Evolutionary conservation across 2,113 vertebrate species (phyloP).

Genomic region (Ardeotis arabs): DNA sequence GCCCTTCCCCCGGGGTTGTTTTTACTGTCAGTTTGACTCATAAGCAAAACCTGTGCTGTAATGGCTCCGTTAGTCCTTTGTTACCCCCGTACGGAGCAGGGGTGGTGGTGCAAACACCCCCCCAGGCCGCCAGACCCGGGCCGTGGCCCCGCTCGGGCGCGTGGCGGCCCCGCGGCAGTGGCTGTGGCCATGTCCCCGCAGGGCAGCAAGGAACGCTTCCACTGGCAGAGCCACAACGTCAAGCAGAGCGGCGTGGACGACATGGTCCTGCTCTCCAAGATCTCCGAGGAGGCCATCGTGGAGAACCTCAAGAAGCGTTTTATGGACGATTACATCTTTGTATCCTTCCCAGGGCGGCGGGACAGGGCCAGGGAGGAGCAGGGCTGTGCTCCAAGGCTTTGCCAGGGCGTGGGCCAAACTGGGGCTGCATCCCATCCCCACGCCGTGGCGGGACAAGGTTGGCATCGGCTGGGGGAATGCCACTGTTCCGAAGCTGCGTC

Average conservation of each 20-base stretch:
- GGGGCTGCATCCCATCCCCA: background rate
- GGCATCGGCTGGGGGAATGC: background rate
- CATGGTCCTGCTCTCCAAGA: slow-evolving; percentile 97
- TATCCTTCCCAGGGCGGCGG: slow-evolving; percentile 76
- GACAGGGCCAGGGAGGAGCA: rapidly evolving
- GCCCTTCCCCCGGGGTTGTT: background rate
- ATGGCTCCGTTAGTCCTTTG: rapidly evolving
- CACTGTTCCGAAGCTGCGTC: background rate
- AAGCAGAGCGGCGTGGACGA: slow-evolving; percentile 97
- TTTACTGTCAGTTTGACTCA: background rate
- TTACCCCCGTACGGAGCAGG: rapidly evolving
- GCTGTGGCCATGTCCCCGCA: background rate
- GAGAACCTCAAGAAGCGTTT: slow-evolving; percentile 97
- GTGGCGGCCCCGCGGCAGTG: background rate
- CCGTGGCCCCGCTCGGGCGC: too few relatives aligned
- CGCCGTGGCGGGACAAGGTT: rapidly evolving
- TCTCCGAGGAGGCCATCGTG: slow-evolving; percentile 93
- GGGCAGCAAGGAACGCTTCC: slow-evolving; percentile 92
- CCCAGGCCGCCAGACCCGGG: background rate
- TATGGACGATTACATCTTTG: slow-evolving; percentile 97
- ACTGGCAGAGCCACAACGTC: slow-evolving; percentile 99
- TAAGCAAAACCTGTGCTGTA: background rate
- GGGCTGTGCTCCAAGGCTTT: background rate
- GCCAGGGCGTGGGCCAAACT: rapidly evolving
- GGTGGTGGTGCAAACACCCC: background rate